Percentiles rank a stretch among this genome's conserved stretches.
These are phyloP conservation scores for Crypturellus tataupa DNA, from an alignment of 2,797 vertebrate species.

Conservation along the genomic window DNA sequence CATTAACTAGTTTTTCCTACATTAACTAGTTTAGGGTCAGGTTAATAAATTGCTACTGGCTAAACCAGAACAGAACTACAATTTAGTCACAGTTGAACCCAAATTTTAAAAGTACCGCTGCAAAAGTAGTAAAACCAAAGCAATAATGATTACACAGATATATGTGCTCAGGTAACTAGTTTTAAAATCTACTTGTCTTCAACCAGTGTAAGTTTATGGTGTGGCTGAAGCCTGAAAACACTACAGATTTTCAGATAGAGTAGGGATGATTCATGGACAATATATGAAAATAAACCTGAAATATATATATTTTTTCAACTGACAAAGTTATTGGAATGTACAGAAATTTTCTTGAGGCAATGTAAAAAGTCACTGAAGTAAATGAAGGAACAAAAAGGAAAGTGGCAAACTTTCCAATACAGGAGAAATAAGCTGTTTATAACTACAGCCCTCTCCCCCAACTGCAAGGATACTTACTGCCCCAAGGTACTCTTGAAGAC, in stretches of 20 bases:
- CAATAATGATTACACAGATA: background rate
- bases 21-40: background rate
- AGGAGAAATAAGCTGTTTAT: background rate
- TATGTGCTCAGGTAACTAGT: background rate
- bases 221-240: background rate
- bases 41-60: background rate
- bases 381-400: background rate
- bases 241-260: background rate
- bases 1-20: background rate
- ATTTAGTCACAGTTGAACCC: background rate
- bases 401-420: background rate
- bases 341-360: background rate
- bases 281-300: background rate
- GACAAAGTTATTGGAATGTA: background rate
- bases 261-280: background rate
- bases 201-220: background rate
- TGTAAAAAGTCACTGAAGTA: background rate
- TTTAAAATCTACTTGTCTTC: background rate
- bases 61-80: background rate
- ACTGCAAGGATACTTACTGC: slow-evolving; percentile 28
- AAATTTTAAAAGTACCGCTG: background rate
- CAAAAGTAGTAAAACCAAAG: background rate
- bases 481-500: slow-evolving; percentile 38
- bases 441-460: background rate
- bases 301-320: background rate